Evolutionary conservation across 2,797 vertebrate genomes (phyloP).

Genomic region (Perodicticus potto): DNA sequence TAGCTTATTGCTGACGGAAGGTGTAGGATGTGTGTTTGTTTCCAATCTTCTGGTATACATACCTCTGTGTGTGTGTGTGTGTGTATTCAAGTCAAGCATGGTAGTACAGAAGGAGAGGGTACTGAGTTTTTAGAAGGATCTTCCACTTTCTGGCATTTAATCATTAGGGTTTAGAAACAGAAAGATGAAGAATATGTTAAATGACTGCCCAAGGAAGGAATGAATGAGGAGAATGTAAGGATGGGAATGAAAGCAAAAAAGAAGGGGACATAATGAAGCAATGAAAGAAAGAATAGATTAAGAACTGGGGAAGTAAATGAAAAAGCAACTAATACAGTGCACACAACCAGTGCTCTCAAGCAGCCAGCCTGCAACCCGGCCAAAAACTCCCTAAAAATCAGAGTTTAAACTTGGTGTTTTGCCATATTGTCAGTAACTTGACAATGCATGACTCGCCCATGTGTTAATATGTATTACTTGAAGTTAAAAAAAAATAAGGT

Average conservation of each 20-base stretch:
- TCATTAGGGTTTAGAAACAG: background rate
- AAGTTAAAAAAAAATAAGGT: too few relatives aligned
- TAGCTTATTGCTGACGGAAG: background rate
- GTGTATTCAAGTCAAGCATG: background rate
- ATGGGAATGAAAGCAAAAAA: background rate
- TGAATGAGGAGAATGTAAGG: background rate
- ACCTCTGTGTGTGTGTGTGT: background rate
- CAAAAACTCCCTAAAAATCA: too few relatives aligned
- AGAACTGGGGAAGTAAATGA: background rate
- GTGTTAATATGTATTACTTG: too few relatives aligned
- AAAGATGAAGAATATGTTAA: background rate
- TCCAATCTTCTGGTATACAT: background rate
- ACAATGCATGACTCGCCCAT: too few relatives aligned
- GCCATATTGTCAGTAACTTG: too few relatives aligned
- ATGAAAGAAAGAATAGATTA: background rate
- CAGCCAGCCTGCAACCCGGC: too few relatives aligned
- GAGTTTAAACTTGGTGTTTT: too few relatives aligned
- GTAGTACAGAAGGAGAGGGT: background rate
- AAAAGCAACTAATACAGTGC: background rate
- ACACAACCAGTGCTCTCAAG: too few relatives aligned
- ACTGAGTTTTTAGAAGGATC: slow-evolving; percentile 20
- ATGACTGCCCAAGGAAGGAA: background rate
- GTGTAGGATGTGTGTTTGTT: background rate
- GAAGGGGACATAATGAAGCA: slow-evolving; percentile 12
- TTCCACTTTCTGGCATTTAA: background rate